These are phyloP conservation scores for Caenorhabditis briggsae DNA, from an alignment of 1,140 invertebrate species.

Conservation along the genomic window DNA sequence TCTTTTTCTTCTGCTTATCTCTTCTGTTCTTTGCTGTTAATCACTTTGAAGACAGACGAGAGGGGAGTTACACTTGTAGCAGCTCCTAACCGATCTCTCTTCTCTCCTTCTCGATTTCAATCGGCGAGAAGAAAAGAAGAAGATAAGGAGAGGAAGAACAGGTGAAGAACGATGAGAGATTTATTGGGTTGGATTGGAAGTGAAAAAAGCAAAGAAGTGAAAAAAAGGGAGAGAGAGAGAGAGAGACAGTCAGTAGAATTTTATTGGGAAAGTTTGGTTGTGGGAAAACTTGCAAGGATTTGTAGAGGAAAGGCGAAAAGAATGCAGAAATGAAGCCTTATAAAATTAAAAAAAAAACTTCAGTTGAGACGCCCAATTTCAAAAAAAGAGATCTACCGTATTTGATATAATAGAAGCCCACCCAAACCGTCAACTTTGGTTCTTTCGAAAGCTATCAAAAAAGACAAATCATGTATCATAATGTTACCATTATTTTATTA, in stretches of 20 bases:
- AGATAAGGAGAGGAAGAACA: conserved; percentile 28
- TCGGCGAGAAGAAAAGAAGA: not conserved
- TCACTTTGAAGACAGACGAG: not conserved
- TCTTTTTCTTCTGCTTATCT: no score
- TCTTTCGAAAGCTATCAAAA: no score
- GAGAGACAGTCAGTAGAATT: not conserved
- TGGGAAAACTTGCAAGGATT: no score
- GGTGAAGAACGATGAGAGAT: conserved; percentile 41
- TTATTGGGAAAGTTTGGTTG: not conserved
- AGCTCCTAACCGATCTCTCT: conserved; percentile 28
- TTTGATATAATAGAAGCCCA: no score
- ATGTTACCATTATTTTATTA: no score
- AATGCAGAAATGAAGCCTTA: not conserved
- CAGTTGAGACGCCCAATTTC: no score
- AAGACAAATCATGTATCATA: no score
- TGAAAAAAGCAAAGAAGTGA: not conserved
- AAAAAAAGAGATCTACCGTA: no score
- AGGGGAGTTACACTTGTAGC: conserved; percentile 47
- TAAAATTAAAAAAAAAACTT: no score
- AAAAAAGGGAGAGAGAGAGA: not conserved
- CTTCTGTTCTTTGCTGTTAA: conserved; percentile 36
- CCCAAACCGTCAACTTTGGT: no score
- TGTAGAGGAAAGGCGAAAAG: not conserved
- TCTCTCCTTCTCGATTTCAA: not conserved
- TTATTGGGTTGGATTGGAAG: conserved; percentile 8